Base-by-base conservation (phyloP, 2,888 invertebrate species). In the Synanthedon vespiformis region DNA sequence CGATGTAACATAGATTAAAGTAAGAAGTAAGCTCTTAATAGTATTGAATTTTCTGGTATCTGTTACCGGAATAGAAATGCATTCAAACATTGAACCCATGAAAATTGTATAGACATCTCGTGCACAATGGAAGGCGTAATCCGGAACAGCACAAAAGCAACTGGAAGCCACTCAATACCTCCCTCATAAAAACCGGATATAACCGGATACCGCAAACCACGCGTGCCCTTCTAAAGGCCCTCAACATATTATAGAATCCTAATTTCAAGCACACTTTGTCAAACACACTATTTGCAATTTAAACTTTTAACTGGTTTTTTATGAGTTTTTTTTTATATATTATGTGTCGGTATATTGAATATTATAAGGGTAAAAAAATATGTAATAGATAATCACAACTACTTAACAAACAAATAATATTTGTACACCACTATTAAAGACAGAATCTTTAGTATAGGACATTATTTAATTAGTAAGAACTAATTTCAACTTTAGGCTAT, bases 141-240 rank as follows among this genome's bases (percentile, higher is more conserved):
- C 68, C 70, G 63, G 69, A 71, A 72, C 68, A 60, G 59, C 66
- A 82, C 83, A 83, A 82, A 77, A 69, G 70, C 73, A 61, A 66
- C 74, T 72, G 75, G 75, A 80, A 81, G 76, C 80, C 78, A 82
- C 81, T 83, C 79, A 75, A 83, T 82, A 80, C 68, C 72, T 69
- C 59, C 73, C 77, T 78, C 83, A 83, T 83, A 81, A 77, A 80
- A 80, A 76, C 80, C 81, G 83, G 83, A 84, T 80, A 72, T 64
- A 61, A 61, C 64, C 63, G 64, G 61, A 65, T 70, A 68, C 74
- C 73, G 66, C 77, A 71, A 72, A 68, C 64, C 59, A 58, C 63
- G 61, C 62, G 40, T 22, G 50, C 65, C 64, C 65, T 62, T 65
- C 67, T 67, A 62, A 74, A 72, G 68, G 64, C 56, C 60, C 61